Evolutionary conservation across 2,113 vertebrate genomes (phyloP).

Genomic region (Phoxinus phoxinus): DNA sequence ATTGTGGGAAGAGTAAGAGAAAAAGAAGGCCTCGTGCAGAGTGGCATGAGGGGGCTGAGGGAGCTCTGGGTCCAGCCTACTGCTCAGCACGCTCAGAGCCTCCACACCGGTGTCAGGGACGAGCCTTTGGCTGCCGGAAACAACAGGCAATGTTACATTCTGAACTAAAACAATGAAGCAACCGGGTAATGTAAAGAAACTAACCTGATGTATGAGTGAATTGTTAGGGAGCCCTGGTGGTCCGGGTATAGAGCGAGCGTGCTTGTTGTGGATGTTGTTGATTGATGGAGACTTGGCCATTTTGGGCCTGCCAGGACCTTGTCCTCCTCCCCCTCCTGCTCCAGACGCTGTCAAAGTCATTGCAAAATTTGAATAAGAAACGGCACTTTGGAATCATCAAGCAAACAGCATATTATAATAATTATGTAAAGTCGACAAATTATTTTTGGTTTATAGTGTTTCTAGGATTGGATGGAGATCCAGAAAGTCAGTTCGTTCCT

Average conservation of each 20-base stretch:
- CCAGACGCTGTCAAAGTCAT: conserved; percentile 53
- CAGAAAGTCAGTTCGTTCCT: background rate
- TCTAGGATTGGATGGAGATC: background rate
- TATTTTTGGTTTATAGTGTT: background rate
- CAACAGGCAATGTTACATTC: background rate
- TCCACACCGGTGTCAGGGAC: conserved; percentile 87
- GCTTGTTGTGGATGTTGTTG: conserved; percentile 94
- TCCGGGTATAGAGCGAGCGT: conserved; percentile 87
- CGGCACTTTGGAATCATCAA: background rate
- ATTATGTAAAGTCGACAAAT: background rate
- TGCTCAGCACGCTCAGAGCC: conserved; percentile 76
- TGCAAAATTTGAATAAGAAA: background rate
- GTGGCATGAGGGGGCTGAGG: conserved; percentile 82
- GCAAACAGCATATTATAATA: background rate
- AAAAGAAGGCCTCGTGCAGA: conserved; percentile 89
- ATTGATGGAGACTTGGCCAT: conserved; percentile 89
- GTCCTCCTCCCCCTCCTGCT: conserved; percentile 62
- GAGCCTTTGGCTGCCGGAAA: conserved; percentile 90
- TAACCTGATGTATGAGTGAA: conserved; percentile 95
- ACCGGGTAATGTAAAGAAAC: conserved; percentile 10
- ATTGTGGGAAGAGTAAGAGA: conserved; percentile 91
- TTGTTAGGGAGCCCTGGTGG: conserved; percentile 88
- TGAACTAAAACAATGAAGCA: background rate
- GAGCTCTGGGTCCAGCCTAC: conserved; percentile 81
- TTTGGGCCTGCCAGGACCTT: conserved; percentile 84